phyloP scores from a whole-genome alignment of 2,797 vertebrate species.

The Myioborus melanocephalus region DNA sequence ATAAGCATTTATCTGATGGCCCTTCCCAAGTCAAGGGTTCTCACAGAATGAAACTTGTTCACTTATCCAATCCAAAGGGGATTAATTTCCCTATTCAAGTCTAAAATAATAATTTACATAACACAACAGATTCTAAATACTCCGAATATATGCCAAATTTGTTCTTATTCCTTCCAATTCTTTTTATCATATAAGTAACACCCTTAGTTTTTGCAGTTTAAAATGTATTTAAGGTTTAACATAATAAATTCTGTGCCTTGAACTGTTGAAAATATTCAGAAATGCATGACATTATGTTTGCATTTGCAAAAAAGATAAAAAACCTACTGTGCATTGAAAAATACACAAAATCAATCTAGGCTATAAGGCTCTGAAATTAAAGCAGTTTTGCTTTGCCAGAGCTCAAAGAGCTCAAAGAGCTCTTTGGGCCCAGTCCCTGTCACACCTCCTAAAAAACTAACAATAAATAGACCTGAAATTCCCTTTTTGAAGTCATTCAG shows the following conservation, averaged over 20 bases:
- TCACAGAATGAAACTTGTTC: neutral
- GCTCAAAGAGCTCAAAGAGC: neutral
- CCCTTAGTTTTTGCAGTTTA: neutral
- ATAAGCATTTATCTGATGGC: neutral
- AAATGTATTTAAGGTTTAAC: neutral
- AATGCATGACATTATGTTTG: rapidly evolving
- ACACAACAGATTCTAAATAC: neutral
- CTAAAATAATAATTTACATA: neutral
- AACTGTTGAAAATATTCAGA: neutral
- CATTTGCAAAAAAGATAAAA: neutral
- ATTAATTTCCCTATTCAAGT: neutral
- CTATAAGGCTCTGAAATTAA: neutral
- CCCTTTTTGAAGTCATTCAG: neutral
- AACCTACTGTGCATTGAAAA: neutral
- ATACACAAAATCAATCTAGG: neutral
- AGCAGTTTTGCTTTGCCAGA: neutral
- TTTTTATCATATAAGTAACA: neutral
- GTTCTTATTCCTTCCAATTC: rapidly evolving
- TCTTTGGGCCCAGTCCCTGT: neutral
- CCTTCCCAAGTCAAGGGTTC: neutral
- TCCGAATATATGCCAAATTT: neutral
- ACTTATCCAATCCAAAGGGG: neutral
- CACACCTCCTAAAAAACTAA: neutral
- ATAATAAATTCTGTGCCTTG: neutral
- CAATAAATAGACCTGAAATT: neutral